Percentiles rank a stretch among this genome's conserved stretches.
These are phyloP conservation scores for Clarias macrocephalus DNA, from an alignment of 2,113 vertebrate genomes.

Conservation along the genomic window DNA sequence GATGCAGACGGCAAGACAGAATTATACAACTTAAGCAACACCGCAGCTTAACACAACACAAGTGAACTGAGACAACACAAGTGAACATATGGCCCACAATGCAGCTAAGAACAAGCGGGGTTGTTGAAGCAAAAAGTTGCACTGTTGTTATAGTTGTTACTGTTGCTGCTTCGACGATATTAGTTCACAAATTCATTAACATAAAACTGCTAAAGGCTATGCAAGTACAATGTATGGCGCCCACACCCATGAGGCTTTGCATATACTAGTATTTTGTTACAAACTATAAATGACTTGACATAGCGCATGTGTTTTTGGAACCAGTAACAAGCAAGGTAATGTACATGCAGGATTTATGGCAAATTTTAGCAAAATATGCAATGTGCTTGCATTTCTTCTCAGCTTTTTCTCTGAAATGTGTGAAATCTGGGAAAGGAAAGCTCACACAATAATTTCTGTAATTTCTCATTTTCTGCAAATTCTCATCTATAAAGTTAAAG, in stretches of 20 bases:
- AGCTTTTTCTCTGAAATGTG: not conserved
- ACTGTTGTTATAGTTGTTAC: not conserved
- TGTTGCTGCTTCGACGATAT: not conserved
- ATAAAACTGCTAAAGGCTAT: not conserved
- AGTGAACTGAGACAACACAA: not conserved
- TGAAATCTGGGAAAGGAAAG: not conserved
- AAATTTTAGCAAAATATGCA: not conserved
- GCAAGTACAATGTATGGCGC: not conserved
- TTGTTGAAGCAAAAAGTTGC: conserved; percentile 10
- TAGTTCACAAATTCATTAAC: not conserved
- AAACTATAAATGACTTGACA: not conserved
- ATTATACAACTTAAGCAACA: not conserved
- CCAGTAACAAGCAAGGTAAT: not conserved
- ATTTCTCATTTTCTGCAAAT: not conserved
- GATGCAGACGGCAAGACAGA: conserved; percentile 18
- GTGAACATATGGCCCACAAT: not conserved
- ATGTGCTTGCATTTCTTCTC: not conserved
- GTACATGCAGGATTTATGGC: not conserved
- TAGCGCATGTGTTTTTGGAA: not conserved
- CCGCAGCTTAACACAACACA: not conserved
- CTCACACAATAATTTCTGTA: not conserved
- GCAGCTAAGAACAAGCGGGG: conserved; percentile 6
- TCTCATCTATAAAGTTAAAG: not conserved
- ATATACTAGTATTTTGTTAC: not conserved
- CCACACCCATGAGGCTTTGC: not conserved